Percentiles rank a stretch among this genome's conserved stretches.
Evolutionary conservation across 2,113 vertebrate species (phyloP).

Genomic region (Scolopax mira): DNA sequence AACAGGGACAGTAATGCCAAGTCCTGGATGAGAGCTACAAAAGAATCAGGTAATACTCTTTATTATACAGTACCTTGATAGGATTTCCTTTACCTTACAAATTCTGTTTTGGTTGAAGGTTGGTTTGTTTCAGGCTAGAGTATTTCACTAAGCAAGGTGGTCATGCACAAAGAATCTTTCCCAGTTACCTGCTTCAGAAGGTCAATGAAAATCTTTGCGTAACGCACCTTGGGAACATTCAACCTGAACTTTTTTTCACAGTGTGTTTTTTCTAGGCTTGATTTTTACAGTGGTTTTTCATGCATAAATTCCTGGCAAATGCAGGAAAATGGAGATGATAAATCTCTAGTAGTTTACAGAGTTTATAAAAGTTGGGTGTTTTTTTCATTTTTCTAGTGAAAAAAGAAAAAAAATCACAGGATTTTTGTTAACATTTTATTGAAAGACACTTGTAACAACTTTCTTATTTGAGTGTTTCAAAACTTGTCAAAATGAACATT

Average conservation of each 20-base stretch:
- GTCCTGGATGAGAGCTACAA: not conserved
- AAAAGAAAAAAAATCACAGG: not conserved
- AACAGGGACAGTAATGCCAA: not conserved
- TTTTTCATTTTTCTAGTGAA: not conserved
- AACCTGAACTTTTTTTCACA: not conserved
- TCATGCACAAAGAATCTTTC: not conserved
- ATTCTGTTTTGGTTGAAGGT: not conserved
- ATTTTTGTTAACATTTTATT: not conserved
- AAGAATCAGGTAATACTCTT: not conserved
- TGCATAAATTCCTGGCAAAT: not conserved
- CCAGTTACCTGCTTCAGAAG: not conserved
- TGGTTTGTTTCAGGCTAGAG: not conserved
- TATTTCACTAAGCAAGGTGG: not conserved
- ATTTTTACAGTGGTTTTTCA: not conserved
- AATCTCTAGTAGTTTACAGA: not conserved
- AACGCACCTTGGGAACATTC: fast-evolving
- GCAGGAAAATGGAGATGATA: not conserved
- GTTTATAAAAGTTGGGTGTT: not conserved
- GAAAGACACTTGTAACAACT: not conserved
- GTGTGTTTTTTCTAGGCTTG: not conserved
- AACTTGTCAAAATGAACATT: not conserved
- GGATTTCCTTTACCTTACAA: not conserved
- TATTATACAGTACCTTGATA: not conserved
- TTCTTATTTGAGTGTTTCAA: not conserved
- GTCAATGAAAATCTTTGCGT: not conserved